Evolutionary conservation across 2,888 invertebrate species (phyloP).

Genomic region (Megamerina dolium): DNA sequence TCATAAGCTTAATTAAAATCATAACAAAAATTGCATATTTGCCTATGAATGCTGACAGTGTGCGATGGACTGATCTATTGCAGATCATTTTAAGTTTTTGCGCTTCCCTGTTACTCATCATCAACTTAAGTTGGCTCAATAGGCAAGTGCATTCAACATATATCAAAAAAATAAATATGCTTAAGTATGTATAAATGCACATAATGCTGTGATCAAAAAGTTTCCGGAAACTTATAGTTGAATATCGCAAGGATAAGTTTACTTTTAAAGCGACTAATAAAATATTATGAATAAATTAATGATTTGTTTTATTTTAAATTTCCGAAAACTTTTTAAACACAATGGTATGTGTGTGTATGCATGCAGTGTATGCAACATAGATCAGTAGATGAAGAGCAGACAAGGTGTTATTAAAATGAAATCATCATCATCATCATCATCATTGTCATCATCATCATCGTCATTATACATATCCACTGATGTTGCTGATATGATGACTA

Average conservation of each 20-base stretch:
- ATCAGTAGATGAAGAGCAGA: slow-evolving; percentile 2
- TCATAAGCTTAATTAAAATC: slow-evolving; percentile 45
- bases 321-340: too few relatives aligned
- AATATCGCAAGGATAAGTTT: too few relatives aligned
- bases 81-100: slow-evolving; percentile 42
- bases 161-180: background rate
- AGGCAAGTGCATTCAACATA: background rate
- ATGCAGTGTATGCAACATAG: background rate
- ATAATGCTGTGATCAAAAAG: slow-evolving; percentile 4
- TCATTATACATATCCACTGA: too few relatives aligned
- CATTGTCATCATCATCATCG: too few relatives aligned
- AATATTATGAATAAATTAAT: too few relatives aligned
- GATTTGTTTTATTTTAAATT: too few relatives aligned
- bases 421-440: slow-evolving; percentile 41
- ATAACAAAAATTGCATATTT: slow-evolving; percentile 34
- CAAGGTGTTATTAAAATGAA: slow-evolving; percentile 44
- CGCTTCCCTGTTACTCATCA: slow-evolving; percentile 46
- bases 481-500: too few relatives aligned
- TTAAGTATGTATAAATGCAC: background rate
- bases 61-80: slow-evolving; percentile 35
- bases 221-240: too few relatives aligned
- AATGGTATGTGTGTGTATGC: background rate
- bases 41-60: slow-evolving; percentile 20
- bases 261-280: too few relatives aligned
- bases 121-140: slow-evolving; percentile 19